Percentiles rank a stretch among this genome's conserved stretches.
Evolutionary conservation across 2,113 vertebrate species (phyloP).

Genomic region (Myotis yumanensis): DNA sequence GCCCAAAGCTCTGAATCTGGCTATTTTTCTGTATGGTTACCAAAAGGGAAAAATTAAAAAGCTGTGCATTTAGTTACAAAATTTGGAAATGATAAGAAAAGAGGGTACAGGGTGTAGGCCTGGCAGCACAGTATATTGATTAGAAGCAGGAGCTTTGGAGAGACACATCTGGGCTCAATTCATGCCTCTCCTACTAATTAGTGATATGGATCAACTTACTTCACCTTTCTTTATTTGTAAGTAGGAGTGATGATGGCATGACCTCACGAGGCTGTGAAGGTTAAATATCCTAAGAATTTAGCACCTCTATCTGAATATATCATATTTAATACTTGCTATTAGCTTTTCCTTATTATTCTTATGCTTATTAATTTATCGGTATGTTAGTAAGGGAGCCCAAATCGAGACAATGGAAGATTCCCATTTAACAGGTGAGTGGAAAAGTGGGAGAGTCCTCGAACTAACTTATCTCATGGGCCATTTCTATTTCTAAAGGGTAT

Average conservation of each 20-base stretch:
- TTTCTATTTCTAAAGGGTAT: slow-evolving; percentile 23
- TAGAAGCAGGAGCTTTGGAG: background rate
- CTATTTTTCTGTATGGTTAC: background rate
- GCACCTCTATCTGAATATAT: background rate
- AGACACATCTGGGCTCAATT: background rate
- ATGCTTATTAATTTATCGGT: background rate
- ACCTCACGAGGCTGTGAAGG: background rate
- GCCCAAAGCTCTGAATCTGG: background rate
- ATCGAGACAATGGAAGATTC: background rate
- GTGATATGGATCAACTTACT: background rate
- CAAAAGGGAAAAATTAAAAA: background rate
- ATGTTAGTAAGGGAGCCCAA: background rate
- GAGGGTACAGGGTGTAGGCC: too few species aligned
- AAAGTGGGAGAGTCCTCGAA: background rate
- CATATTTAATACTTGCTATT: background rate
- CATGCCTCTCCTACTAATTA: background rate
- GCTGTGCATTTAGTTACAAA: background rate
- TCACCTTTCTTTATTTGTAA: background rate
- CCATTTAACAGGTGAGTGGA: background rate
- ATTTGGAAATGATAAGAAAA: background rate
- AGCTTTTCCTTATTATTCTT: background rate
- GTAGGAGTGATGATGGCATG: background rate
- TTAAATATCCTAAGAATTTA: background rate
- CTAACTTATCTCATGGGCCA: background rate
- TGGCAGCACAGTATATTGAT: background rate